Percentiles rank a stretch among this genome's conserved stretches.
Conservation (phyloP, 2,113 vertebrate species). For the Pycnonotus jocosus region DNA sequence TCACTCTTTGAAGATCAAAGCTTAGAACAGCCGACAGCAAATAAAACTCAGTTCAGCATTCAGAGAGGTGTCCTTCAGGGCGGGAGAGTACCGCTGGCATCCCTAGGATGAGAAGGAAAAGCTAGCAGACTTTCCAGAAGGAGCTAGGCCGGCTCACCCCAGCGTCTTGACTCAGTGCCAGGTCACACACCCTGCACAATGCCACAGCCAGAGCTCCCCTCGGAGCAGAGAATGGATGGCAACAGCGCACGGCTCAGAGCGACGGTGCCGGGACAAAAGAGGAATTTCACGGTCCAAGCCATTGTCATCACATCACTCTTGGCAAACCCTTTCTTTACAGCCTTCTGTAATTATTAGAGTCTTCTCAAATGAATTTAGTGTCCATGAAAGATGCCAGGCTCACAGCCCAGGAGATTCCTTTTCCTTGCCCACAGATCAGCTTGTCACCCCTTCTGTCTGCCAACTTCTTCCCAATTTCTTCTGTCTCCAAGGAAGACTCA, state of each 20-base stretch:
- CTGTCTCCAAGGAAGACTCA: neutral
- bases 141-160: neutral
- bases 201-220: neutral
- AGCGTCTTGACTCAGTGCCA: neutral
- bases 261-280: neutral
- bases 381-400: neutral
- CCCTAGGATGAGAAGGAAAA: neutral
- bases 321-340: constrained; percentile 1
- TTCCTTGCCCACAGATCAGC: neutral
- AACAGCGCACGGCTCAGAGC: neutral
- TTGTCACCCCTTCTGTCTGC: neutral
- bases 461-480: neutral
- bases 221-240: neutral
- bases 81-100: neutral
- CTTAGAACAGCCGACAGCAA: neutral
- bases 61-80: neutral
- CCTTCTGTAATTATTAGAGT: neutral
- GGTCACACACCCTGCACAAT: constrained; percentile 2
- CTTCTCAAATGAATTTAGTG: constrained; percentile 15
- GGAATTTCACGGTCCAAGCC: neutral
- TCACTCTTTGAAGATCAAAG: neutral
- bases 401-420: neutral
- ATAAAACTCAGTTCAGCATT: neutral
- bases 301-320: constrained; percentile 22
- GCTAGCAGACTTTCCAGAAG: neutral